Conservation (phyloP, 1,140 invertebrate species). For the Anastatus disparis region DNA sequence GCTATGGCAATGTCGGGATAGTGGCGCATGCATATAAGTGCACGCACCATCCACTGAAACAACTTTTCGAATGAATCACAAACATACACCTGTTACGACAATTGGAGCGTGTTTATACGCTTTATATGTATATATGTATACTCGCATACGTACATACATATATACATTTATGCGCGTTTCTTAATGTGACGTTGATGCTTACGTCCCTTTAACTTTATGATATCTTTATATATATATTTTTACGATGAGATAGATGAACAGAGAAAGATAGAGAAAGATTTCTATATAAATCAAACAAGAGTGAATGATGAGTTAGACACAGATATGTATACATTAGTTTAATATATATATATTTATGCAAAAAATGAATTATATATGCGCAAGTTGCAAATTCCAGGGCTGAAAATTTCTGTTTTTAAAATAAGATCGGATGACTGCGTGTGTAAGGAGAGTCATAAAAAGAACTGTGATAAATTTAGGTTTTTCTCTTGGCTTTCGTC, state of each 20-base stretch:
- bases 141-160: too few species aligned
- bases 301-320: slow-evolving; percentile 26
- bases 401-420: too few species aligned
- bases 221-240: too few species aligned
- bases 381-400: slow-evolving; percentile 16
- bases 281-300: slow-evolving; percentile 20
- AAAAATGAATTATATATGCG: not conserved
- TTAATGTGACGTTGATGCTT: slow-evolving; percentile 17
- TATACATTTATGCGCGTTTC: too few species aligned
- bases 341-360: not conserved
- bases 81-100: slow-evolving; percentile 31
- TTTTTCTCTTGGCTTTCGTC: too few species aligned
- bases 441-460: too few species aligned
- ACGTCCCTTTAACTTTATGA: not conserved
- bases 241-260: not conserved
- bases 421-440: too few species aligned
- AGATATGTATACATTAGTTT: too few species aligned
- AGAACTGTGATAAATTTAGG: too few species aligned
- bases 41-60: not conserved
- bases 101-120: slow-evolving; percentile 1
- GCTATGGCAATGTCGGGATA: too few species aligned
- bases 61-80: slow-evolving; percentile 9
- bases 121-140: too few species aligned
- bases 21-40: too few species aligned
- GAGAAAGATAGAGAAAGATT: slow-evolving; percentile 21